Evolutionary conservation across 2,113 vertebrate genomes (phyloP), one percentile per base, ranked within the genome.

Genomic region (Dicaeum eximium): DNA sequence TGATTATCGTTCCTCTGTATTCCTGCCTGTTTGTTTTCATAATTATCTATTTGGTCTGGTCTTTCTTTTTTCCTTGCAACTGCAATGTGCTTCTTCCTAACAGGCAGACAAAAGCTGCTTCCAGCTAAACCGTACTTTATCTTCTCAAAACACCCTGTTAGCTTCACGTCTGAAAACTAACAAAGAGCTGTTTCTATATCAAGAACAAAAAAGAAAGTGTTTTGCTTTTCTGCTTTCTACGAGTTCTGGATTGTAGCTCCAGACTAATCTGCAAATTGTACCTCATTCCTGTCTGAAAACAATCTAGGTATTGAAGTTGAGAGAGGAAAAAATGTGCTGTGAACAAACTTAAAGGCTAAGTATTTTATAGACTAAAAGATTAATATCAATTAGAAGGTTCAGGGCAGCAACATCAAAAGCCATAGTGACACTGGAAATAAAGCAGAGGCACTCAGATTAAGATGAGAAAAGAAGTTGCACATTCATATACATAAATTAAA

Each of bases 1-100:
- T 33, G 19, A 94, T 95, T 84, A 96, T 44, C 72, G 67, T 44
- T 92, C 80, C 44, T 78, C 81, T 72, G 30, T 95, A 85, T 77
- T 88, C 57, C 78, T 73, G 79, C 54, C 54, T 60, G 31, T 53
- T 75, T 87, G 57, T 72, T 82, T 78, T 83, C 40, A 47, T 74
- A 88, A 94, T 92, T 90, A 93, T 54, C 67, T 86, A 27, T 74
- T 88, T 84, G 47, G 71, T 86, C 65, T 73, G 67, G 38, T 57
- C 73, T 67, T 35, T 47, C 74, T 73, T 58, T 87, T 81, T 45
- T 40, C 31, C 40, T 82, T 75, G 50, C n/a, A 90, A 92, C 40
- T 83, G 50, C 62, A 80, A 72, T 6, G 11, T 45, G 21, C 35
- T 86, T 45, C 82, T 80, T 73, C n/a, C 27, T 57, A 86, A 47